Percentiles rank a stretch among this genome's conserved stretches.
Evolutionary conservation across 2,113 vertebrate species (phyloP).

Genomic region (Hydrolagus affinis): DNA sequence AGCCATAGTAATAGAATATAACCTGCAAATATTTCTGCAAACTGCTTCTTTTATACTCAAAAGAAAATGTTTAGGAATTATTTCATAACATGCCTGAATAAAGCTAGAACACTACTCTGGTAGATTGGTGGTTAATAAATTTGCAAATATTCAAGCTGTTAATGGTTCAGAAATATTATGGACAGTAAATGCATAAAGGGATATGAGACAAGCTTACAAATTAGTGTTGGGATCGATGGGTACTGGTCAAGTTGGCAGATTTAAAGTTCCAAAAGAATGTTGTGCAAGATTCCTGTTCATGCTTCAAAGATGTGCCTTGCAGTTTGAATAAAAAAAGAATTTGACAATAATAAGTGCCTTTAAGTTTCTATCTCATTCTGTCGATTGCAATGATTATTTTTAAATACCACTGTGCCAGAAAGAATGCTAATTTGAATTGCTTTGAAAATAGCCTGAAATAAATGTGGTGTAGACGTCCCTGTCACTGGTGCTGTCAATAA

Average conservation of each 20-base stretch:
- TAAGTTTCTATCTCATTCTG: neutral
- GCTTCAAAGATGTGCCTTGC: neutral
- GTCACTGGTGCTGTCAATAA: neutral
- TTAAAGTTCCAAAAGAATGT: no score
- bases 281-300: neutral
- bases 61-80: slow-evolving; percentile 18
- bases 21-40: neutral
- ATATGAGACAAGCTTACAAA: neutral
- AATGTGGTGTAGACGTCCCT: neutral
- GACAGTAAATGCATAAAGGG: neutral
- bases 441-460: neutral
- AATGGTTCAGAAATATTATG: neutral
- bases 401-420: neutral
- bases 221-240: neutral
- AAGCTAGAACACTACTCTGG: neutral
- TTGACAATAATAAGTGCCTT: neutral
- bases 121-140: neutral
- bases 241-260: neutral
- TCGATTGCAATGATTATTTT: neutral
- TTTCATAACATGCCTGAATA: no score
- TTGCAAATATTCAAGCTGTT: neutral
- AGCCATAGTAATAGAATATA: neutral
- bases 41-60: neutral
- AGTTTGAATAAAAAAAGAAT: slow-evolving; percentile 16
- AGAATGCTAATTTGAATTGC: neutral